Percentiles rank a stretch among this genome's conserved stretches.
phyloP scores from a whole-genome alignment of 1,140 invertebrate species.

The Stegodyphus dumicola region DNA sequence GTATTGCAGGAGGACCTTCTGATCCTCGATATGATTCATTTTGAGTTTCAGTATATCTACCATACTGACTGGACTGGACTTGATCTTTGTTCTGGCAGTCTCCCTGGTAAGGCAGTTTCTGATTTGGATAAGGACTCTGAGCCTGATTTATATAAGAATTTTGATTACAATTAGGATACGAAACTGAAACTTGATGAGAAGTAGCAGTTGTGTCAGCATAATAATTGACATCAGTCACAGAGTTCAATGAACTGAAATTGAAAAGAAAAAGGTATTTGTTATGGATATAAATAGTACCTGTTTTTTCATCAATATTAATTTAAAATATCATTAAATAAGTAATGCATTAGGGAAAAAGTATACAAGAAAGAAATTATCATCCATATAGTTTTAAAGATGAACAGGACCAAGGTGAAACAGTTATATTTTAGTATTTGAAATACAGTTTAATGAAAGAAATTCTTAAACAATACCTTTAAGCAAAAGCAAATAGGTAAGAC shows the following conservation, averaged over 20 bases:
- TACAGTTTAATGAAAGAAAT: too few species aligned
- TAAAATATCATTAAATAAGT: too few species aligned
- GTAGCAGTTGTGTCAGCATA: slow-evolving; percentile 9
- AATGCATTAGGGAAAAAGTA: too few species aligned
- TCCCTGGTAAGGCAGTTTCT: slow-evolving; percentile 43
- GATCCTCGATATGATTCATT: slow-evolving; percentile 53
- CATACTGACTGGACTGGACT: slow-evolving; percentile 38
- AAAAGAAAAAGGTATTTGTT: background rate
- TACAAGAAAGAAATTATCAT: too few species aligned
- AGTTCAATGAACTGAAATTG: slow-evolving; percentile 18
- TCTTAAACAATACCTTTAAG: too few species aligned
- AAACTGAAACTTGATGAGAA: background rate
- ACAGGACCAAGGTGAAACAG: too few species aligned
- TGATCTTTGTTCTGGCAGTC: slow-evolving; percentile 37
- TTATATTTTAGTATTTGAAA: too few species aligned
- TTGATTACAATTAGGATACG: background rate
- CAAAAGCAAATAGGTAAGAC: too few species aligned
- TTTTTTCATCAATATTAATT: too few species aligned
- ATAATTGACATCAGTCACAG: slow-evolving; percentile 4
- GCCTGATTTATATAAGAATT: slow-evolving; percentile 27
- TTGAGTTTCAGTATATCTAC: slow-evolving; percentile 20
- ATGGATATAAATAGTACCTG: too few species aligned
- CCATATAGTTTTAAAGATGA: too few species aligned
- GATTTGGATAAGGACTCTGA: slow-evolving; percentile 40
- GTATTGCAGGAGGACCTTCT: slow-evolving; percentile 27